phyloP scores from a whole-genome alignment of 2,113 vertebrate genomes.

The Ibidorhyncha struthersii region DNA sequence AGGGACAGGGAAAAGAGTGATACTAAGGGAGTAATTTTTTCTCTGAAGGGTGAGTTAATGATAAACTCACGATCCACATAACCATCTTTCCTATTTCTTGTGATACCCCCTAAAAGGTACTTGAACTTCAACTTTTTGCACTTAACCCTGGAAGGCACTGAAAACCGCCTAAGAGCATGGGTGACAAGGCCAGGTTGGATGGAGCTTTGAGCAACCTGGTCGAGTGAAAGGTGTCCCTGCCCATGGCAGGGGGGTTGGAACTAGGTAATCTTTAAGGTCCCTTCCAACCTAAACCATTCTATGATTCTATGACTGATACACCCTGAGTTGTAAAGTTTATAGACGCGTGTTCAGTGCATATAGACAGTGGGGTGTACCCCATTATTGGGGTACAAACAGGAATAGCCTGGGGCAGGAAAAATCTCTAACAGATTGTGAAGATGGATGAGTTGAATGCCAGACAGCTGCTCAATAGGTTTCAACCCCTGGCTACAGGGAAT shows the following conservation, averaged over 20 bases:
- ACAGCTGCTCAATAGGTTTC: neutral
- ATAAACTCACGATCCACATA: neutral
- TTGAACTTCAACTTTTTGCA: neutral
- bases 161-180: neutral
- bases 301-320: neutral
- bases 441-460: neutral
- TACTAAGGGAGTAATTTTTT: neutral
- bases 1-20: neutral
- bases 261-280: too few species aligned
- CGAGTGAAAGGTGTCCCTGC: too few species aligned
- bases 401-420: neutral
- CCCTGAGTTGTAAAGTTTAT: neutral
- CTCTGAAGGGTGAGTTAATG: neutral
- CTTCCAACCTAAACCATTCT: too few species aligned
- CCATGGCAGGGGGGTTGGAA: too few species aligned
- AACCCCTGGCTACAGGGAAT: neutral
- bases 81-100: neutral
- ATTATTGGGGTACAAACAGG: neutral
- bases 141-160: neutral
- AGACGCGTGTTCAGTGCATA: neutral
- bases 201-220: too few species aligned
- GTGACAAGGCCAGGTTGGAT: neutral
- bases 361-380: neutral
- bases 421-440: neutral
- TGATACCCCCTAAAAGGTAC: neutral